Evolutionary conservation across 2,113 vertebrate genomes (phyloP).

Genomic region (Amia ocellicauda): DNA sequence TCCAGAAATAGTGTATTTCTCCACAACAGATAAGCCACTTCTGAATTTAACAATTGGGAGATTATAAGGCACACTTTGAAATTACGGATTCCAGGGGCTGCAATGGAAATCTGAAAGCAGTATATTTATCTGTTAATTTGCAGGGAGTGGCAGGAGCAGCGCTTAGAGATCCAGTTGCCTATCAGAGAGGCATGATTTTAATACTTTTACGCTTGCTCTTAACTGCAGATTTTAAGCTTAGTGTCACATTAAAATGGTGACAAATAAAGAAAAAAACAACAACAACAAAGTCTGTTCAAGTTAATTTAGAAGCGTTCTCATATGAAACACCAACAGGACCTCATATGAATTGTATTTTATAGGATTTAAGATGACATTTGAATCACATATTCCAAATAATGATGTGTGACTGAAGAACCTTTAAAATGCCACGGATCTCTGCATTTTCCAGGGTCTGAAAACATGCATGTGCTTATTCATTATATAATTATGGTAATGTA

Average conservation of each 20-base stretch:
- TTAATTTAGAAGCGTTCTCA: conserved; percentile 2
- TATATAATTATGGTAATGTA: too few species aligned
- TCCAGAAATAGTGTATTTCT: conserved; percentile 7
- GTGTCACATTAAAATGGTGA: conserved; percentile 19
- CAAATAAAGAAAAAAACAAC: not conserved
- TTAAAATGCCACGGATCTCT: too few species aligned
- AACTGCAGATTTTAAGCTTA: conserved; percentile 23
- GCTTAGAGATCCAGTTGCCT: not conserved
- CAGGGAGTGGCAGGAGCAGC: conserved; percentile 8
- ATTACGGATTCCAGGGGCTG: conserved; percentile 18
- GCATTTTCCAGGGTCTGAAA: too few species aligned
- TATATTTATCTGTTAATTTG: conserved; percentile 20
- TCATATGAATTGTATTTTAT: not conserved
- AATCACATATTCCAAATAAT: too few species aligned
- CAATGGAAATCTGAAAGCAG: conserved; percentile 22
- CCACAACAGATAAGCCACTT: conserved; percentile 19
- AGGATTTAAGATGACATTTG: too few species aligned
- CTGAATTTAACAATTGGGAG: conserved; percentile 22
- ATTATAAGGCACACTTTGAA: conserved; percentile 21
- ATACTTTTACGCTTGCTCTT: not conserved
- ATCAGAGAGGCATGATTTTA: conserved; percentile 15
- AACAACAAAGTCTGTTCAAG: conserved; percentile 4
- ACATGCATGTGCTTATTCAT: too few species aligned
- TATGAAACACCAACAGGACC: conserved; percentile 5
- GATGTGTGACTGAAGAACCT: too few species aligned